Conservation (phyloP, 1,140 invertebrate genomes). For the Drosophila setifemur region DNA sequence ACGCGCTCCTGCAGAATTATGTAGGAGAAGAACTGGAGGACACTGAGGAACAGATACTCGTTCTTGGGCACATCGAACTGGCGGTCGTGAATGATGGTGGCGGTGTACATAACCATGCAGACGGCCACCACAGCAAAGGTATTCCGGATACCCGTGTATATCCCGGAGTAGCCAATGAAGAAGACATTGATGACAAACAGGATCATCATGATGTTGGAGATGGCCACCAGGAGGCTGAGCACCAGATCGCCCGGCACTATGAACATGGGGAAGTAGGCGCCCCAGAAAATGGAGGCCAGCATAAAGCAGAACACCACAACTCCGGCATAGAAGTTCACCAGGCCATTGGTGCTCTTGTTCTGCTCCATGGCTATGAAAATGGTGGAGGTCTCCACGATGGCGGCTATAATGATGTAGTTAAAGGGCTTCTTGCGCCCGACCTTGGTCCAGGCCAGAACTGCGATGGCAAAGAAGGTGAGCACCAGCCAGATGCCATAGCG, state of each 20-base stretch:
- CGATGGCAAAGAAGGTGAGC: slow-evolving; percentile 45
- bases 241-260: slow-evolving; percentile 59
- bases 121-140: slow-evolving; percentile 45
- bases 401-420: slow-evolving; percentile 22
- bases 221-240: slow-evolving; percentile 43
- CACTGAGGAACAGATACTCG: slow-evolving; percentile 61
- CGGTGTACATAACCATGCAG: slow-evolving; percentile 60
- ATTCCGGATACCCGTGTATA: slow-evolving; percentile 32
- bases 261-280: slow-evolving; percentile 64
- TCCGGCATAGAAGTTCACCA: slow-evolving; percentile 50
- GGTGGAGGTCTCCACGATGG: slow-evolving; percentile 57
- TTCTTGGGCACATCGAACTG: slow-evolving; percentile 64
- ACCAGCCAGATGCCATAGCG: slow-evolving; percentile 53
- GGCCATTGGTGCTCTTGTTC: not conserved
- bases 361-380: slow-evolving; percentile 58
- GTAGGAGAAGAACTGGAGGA: slow-evolving; percentile 56
- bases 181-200: slow-evolving; percentile 50
- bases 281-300: slow-evolving; percentile 37
- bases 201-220: slow-evolving; percentile 39
- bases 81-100: slow-evolving; percentile 65
- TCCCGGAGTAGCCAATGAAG: not conserved
- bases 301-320: slow-evolving; percentile 42
- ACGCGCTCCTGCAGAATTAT: slow-evolving; percentile 62
- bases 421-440: slow-evolving; percentile 44
- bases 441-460: slow-evolving; percentile 42